Evolutionary conservation across 2,797 vertebrate genomes (phyloP), one percentile per base, ranked within the genome.

Genomic region (Acanthurus tractus): DNA sequence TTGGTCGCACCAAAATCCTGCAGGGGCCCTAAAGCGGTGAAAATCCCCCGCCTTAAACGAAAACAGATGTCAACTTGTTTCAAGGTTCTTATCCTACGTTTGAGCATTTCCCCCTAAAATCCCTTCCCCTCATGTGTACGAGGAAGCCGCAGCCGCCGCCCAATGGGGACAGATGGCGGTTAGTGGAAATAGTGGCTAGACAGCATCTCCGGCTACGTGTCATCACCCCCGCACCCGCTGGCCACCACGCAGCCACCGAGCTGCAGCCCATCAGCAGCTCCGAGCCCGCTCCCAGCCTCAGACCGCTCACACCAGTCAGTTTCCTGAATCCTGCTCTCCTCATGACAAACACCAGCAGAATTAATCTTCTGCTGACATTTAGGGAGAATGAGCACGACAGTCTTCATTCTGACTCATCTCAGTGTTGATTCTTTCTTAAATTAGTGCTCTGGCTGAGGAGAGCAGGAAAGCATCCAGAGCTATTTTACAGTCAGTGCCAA

Each of bases 1-100:
- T 94, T 84, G 79, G 90, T 90, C 63, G 58, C 81, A 75, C 79
- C 74, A 55, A 93, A 93, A 93, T 90, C 92, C 93, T 89, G 82
- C 83, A 40, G 78, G 83, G 84, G 89, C 92, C 90, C 84, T 85
- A 86, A 92, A 92, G 88, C 82, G 62, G 84, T 88, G 83, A 90
- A 92, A 91, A 90, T 84, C 90, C 91, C 69, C 71, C 3, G 67
- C 83, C 86, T 70, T 93, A 91, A 95, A 88, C 70, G 53, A 88
- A 93, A 94, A 84, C 94, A 96, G 93, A 95, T 95, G 94, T 92
- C 84, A 81, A 75, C 76, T 90, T 88, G 80, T 74, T 90, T 86
- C 81, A 83, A 86, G 88, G 87, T 89, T 92, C 86, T 83, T 86
- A 81, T 88, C 79, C 88, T 79, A 45, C 65, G 8, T 89, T 89